Percentiles rank a stretch among this genome's conserved stretches.
Evolutionary conservation across 1,140 invertebrate genomes (phyloP).

Genomic region (Aethina tumida): DNA sequence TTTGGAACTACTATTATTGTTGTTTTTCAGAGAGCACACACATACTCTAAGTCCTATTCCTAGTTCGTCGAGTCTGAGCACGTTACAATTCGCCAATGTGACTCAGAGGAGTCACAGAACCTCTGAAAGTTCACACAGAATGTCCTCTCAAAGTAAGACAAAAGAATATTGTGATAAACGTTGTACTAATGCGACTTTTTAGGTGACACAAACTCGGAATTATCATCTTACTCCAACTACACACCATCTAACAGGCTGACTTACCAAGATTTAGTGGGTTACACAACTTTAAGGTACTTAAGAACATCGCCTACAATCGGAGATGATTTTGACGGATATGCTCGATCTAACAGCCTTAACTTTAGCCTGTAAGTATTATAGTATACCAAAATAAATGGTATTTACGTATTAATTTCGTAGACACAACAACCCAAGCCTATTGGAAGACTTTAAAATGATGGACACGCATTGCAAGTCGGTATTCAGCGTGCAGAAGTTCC

Average conservation of each 20-base stretch:
- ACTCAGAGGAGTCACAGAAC: slow-evolving; percentile 35
- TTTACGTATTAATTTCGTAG: no score
- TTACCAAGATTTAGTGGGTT: slow-evolving; percentile 67
- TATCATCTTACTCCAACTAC: slow-evolving; percentile 32
- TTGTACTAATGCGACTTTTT: slow-evolving; percentile 6
- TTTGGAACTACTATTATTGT: slow-evolving; percentile 5
- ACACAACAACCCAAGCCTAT: slow-evolving; percentile 11
- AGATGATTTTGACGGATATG: no score
- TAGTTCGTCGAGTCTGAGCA: slow-evolving; percentile 56
- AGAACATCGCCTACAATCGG: no score
- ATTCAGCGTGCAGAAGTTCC: slow-evolving; percentile 19
- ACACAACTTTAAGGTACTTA: slow-evolving; percentile 65
- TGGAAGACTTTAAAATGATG: slow-evolving; percentile 12
- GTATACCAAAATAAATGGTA: neutral
- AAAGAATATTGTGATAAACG: neutral
- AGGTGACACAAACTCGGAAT: slow-evolving; percentile 26
- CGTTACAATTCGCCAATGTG: slow-evolving; percentile 28
- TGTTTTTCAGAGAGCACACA: slow-evolving; percentile 45
- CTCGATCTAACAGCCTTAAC: no score
- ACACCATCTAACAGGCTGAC: slow-evolving; percentile 47
- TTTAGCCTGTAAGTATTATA: neutral
- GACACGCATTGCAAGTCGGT: slow-evolving; percentile 20
- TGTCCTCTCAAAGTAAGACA: slow-evolving; percentile 43
- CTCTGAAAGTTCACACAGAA: slow-evolving; percentile 38
- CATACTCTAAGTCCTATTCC: slow-evolving; percentile 73